A percentile compares a stretch with the other conserved stretches of the same genome.
Evolutionary conservation across 2,113 vertebrate genomes (phyloP).

Genomic region (Catagonus wagneri): DNA sequence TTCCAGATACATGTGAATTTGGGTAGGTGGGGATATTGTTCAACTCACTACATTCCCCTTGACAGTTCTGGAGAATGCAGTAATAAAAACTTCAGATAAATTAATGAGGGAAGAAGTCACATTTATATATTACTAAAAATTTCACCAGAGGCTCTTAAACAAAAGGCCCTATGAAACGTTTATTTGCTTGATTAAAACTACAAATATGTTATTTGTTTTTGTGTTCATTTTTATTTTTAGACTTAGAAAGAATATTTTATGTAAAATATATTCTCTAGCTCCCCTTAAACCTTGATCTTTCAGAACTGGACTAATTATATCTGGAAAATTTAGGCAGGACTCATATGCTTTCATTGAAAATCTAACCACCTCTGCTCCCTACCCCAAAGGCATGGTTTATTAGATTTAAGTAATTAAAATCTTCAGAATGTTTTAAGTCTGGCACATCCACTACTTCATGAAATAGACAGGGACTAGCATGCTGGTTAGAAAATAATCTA

Average conservation of each 20-base stretch:
- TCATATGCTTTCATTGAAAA: not conserved
- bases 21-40: not conserved
- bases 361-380: not conserved
- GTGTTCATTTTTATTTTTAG: not conserved
- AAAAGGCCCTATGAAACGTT: not conserved
- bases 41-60: not conserved
- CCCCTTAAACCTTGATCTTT: not conserved
- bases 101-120: not conserved
- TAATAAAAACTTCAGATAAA: not conserved
- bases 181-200: constrained; percentile 24
- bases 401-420: not conserved
- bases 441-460: not conserved
- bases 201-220: not conserved
- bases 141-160: not conserved
- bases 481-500: not conserved
- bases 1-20: not conserved
- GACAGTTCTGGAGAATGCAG: not conserved
- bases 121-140: not conserved
- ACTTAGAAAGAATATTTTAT: constrained; percentile 1
- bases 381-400: not conserved
- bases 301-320: not conserved
- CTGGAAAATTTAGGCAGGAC: not conserved
- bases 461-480: not conserved
- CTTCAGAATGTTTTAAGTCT: not conserved
- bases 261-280: constrained; percentile 6